Evolutionary conservation across 2,888 invertebrate genomes (phyloP), one percentile per base, ranked within the genome.

Genomic region (Drosophila limbata): DNA sequence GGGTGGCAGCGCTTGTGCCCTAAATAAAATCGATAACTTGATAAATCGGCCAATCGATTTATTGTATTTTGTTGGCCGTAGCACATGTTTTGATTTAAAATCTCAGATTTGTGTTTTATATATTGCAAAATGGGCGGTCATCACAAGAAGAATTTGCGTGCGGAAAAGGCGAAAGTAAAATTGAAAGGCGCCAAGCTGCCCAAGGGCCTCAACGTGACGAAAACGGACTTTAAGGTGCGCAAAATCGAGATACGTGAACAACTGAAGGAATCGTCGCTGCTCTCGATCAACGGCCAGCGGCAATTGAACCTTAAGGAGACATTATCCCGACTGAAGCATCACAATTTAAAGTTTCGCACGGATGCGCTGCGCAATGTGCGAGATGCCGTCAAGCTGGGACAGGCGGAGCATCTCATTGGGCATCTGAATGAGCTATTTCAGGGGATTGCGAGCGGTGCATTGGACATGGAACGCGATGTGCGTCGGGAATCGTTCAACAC

Each of bases 141-240:
- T 64, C 95, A 96, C 89, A 95, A 96, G 90, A 97, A 96, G 89
- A 94, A 95, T 82, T 92, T 96, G 4, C 96, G 96, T 81, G 94
- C 96, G 0, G 98, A 98, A 91, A 98, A 97, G 90, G 95, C 96
- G 0, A 98, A 98, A 94, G 95, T 96, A 0, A 97, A 98, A 91
- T 92, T 98, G 35, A 98, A 98, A 93, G 94, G 95, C 19, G 95
- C 96, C 66, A 95, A 96, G 92, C 92, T 98, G 56, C 96, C 96
- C 0, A 98, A 97, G 93, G 97, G 97, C 8, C 95, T 96, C 56
- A 98, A 98, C 94, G 95, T 97, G 4, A 98, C 98, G 0, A 95
- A 97, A 91, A 96, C 97, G 0, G 95, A 95, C 83, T 98, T 98
- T 88, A 97, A 98, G 94, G 95, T 97, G 0, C 96, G 96, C 87